Evolutionary conservation across 1,140 invertebrate species (phyloP).

Genomic region (Triops cancriformis): DNA sequence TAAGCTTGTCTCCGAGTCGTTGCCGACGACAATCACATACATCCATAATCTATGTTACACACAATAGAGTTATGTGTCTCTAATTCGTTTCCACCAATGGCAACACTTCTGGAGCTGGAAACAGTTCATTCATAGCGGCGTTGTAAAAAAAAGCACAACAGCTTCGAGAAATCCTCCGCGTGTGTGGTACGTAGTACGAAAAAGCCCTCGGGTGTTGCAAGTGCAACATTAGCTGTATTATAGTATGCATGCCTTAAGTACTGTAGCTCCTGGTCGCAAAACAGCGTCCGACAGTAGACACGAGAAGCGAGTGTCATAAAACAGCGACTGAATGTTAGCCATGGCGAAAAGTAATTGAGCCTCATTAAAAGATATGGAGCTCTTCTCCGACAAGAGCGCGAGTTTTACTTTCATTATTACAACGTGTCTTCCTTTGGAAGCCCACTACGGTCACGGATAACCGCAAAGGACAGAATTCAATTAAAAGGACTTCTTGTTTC

Average conservation of each 20-base stretch:
- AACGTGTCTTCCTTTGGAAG: not conserved
- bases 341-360: not conserved
- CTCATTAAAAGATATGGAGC: conserved; percentile 1
- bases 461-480: not conserved
- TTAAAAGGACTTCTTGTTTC: not conserved
- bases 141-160: not conserved
- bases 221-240: not conserved
- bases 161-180: not conserved
- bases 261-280: not conserved
- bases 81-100: not conserved
- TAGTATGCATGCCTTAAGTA: not conserved
- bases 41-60: not conserved
- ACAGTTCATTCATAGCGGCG: not conserved
- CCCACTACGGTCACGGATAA: not conserved
- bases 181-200: not conserved
- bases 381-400: not conserved
- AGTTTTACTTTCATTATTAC: not conserved
- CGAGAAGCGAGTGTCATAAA: not conserved
- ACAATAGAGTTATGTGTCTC: not conserved
- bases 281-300: not conserved
- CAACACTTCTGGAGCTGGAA: not conserved
- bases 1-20: not conserved
- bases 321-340: not conserved
- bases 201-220: not conserved
- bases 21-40: not conserved